A percentile compares a stretch with the other conserved stretches of the same genome.
phyloP scores from a whole-genome alignment of 2,888 invertebrate genomes.

The Caenorhabditis afra region DNA sequence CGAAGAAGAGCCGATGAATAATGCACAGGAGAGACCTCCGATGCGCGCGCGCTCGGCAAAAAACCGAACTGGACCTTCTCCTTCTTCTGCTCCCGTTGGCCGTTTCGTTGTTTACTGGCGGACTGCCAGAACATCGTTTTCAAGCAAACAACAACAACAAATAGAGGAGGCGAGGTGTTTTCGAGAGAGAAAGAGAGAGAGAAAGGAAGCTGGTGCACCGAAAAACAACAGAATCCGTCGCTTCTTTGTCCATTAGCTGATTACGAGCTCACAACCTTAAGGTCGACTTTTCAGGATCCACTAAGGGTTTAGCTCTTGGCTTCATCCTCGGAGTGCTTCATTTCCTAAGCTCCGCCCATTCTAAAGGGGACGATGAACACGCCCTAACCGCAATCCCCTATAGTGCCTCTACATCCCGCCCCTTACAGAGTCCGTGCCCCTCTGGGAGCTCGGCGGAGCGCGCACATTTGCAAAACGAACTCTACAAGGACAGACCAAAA shows the following conservation, averaged over 20 bases:
- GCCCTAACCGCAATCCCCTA: too few relatives aligned
- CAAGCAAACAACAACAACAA: conserved; percentile 1
- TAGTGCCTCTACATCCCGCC: too few relatives aligned
- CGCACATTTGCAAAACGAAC: too few relatives aligned
- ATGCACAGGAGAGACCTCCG: conserved; percentile 11
- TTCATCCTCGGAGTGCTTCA: too few relatives aligned
- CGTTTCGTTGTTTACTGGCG: conserved; percentile 25
- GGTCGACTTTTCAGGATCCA: background rate
- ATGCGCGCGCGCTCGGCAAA: too few relatives aligned
- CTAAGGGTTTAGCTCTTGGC: background rate
- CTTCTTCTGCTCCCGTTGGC: too few relatives aligned
- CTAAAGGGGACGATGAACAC: too few relatives aligned
- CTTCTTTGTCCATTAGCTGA: conserved; percentile 15
- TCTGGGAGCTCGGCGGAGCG: too few relatives aligned
- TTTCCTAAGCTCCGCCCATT: too few relatives aligned
- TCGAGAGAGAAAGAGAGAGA: background rate
- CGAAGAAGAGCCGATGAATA: conserved; percentile 11
- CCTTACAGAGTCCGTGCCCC: too few relatives aligned
- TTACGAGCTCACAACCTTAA: conserved; percentile 3
- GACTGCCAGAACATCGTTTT: conserved; percentile 29
- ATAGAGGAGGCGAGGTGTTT: background rate
- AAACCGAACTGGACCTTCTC: too few relatives aligned
- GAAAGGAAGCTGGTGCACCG: background rate
- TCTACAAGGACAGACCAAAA: too few relatives aligned
- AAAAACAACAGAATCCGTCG: conserved; percentile 10